Base-by-base conservation (phyloP, 2,113 vertebrate species). In the Oryzias javanicus region DNA sequence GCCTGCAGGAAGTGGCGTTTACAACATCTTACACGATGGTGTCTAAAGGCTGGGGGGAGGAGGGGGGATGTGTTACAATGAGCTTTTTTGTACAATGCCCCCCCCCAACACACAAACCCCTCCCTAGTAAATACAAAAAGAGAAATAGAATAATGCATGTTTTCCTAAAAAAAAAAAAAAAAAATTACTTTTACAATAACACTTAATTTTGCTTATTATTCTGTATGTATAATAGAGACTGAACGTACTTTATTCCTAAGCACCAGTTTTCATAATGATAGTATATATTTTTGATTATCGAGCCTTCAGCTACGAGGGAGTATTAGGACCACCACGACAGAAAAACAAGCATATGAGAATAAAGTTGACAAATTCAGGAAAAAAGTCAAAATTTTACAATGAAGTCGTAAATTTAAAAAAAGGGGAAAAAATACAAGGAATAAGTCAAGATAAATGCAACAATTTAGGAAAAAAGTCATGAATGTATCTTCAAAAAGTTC, bases 221-320 rank as follows among this genome's bases (percentile, higher is more conserved):
- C 90, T 90, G 89, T 90, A 90, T 90, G 91, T 92, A 92, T 92
- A 90, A 91, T 92, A 93, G 90, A 94, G 87, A 89, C 80, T 90
- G 90, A 93, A 84, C 81, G 91, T 91, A 91, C 86, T 93, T 92
- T 91, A 91, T 88, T 89, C 81, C 88, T 87, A 92, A 94, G 93
- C 93, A 93, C 92, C 92, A 91, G 91, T 92, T 93, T 82, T 88
- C 80, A 88, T 91, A 83, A 77, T 87, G 87, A 89, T 90, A 22
- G 2, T 22, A 91, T 90, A 91, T 90, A 88, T 89, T 86, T 84
- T 78, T 74, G 83, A 86, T 79, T 88, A 90, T 88, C 86, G 91
- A 90, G 90, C 91, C 91, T 91, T 92, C 91, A 35, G 35, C 35
- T 12, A 35, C 35, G 10, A 35, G 3, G 3, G 35, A 35, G 35